phyloP scores from a whole-genome alignment of 2,113 vertebrate genomes.

The Terrapene triunguis region DNA sequence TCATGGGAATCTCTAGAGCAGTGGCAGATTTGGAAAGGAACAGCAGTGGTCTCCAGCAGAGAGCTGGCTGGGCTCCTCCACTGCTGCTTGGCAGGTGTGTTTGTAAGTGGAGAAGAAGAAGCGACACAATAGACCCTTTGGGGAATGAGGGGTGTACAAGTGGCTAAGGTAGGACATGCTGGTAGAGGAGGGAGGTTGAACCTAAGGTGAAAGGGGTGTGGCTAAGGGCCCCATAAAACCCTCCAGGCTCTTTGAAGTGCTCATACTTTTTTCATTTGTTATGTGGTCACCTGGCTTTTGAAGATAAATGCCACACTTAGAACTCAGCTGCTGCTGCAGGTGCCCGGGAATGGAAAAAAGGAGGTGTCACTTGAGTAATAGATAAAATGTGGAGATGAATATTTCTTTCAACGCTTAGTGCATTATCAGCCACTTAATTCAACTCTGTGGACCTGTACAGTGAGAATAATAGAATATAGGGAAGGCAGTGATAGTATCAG shows the following conservation, averaged over 20 bases:
- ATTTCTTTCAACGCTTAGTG: not conserved
- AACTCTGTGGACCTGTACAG: not conserved
- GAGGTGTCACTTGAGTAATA: slow-evolving; percentile 13
- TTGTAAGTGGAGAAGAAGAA: not conserved
- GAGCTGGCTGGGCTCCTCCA: not conserved
- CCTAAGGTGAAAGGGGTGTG: not conserved
- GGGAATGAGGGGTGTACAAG: not conserved
- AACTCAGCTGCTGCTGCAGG: not conserved
- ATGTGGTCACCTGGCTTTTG: not conserved
- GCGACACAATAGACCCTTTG: not conserved
- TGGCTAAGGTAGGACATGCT: not conserved
- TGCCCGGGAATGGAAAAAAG: not conserved
- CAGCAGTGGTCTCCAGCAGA: not conserved
- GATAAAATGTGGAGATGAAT: not conserved
- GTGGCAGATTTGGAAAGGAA: not conserved
- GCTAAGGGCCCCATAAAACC: not conserved
- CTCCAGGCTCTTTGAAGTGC: not conserved
- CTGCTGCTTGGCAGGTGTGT: not conserved
- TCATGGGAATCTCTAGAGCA: not conserved
- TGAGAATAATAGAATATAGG: not conserved
- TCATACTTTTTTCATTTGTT: not conserved
- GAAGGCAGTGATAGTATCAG: not conserved
- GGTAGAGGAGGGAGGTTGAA: not conserved
- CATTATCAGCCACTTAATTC: slow-evolving; percentile 23
- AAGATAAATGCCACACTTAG: slow-evolving; percentile 21